Evolutionary conservation across 2,113 vertebrate genomes (phyloP).

Genomic region (Lucifuga dentata): DNA sequence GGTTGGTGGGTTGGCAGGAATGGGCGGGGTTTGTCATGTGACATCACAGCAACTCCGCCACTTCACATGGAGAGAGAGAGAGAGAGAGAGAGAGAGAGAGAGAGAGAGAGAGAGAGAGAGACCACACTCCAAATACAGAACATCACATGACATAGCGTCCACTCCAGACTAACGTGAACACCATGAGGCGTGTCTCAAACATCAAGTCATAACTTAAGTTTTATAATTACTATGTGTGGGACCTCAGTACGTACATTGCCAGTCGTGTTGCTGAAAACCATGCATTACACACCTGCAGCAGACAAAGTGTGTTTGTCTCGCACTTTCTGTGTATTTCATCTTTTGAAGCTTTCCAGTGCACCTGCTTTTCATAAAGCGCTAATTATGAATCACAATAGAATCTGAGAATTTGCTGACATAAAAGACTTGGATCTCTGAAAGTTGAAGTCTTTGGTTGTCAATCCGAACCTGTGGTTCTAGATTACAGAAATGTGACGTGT

Average conservation of each 20-base stretch:
- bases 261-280: constrained; percentile 6
- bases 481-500: neutral
- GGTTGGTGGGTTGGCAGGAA: neutral
- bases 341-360: neutral
- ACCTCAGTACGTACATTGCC: constrained; percentile 18
- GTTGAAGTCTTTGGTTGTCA: too few relatives aligned
- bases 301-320: neutral
- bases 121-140: constrained; percentile 38
- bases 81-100: too few relatives aligned
- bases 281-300: constrained; percentile 1
- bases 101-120: constrained; percentile 1
- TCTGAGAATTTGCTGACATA: neutral
- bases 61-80: too few relatives aligned
- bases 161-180: constrained; percentile 53
- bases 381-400: too few relatives aligned
- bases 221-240: constrained; percentile 3
- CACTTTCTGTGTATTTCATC: neutral
- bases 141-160: constrained; percentile 50
- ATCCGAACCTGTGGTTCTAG: too few relatives aligned
- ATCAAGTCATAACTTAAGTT: constrained; percentile 4
- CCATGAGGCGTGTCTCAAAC: constrained; percentile 20
- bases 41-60: constrained; percentile 9
- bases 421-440: too few relatives aligned
- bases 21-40: neutral
- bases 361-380: too few relatives aligned